Percentiles rank a stretch among this genome's conserved stretches.
These are phyloP conservation scores for Ceratoteleas bidentatus DNA, from an alignment of 1,140 invertebrate genomes.

Conservation along the genomic window DNA sequence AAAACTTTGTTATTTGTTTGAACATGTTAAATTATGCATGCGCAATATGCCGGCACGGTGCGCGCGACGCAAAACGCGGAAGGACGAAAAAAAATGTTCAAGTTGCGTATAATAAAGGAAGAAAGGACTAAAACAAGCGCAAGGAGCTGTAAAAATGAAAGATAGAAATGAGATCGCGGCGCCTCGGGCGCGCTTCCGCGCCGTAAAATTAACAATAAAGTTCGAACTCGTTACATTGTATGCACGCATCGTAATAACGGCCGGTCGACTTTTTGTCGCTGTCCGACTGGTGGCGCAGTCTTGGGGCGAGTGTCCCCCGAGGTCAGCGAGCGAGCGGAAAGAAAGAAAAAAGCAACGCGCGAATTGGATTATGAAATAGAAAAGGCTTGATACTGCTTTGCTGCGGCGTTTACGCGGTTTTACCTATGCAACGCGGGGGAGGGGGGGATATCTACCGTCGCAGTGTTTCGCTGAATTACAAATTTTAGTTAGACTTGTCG, in stretches of 20 bases:
- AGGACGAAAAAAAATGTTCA: conserved; percentile 54
- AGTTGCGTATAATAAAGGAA: conserved; percentile 57
- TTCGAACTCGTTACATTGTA: conserved; percentile 69
- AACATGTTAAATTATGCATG: conserved; percentile 81
- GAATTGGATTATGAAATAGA: conserved; percentile 60
- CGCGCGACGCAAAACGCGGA: conserved; percentile 53
- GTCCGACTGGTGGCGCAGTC: conserved; percentile 38
- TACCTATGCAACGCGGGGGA: no score
- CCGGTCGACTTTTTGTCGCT: conserved; percentile 69
- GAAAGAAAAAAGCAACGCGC: conserved; percentile 20
- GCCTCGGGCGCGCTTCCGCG: conserved; percentile 52
- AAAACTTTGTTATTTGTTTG: conserved; percentile 81
- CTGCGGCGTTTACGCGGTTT: conserved; percentile 35
- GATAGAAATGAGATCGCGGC: conserved; percentile 59
- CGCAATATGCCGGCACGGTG: conserved; percentile 77
- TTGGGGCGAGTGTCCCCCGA: conserved; percentile 50
- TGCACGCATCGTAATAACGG: conserved; percentile 68
- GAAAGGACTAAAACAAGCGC: conserved; percentile 60
- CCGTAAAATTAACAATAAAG: conserved; percentile 77
- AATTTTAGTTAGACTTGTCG: no score
- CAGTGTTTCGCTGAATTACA: no score
- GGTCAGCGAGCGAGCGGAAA: conserved; percentile 37
- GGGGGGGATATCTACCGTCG: no score
- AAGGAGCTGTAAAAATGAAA: conserved; percentile 61
- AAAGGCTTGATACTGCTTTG: conserved; percentile 49